Base-by-base conservation (phyloP, 2,113 vertebrate genomes). In the Casuarius casuarius region DNA sequence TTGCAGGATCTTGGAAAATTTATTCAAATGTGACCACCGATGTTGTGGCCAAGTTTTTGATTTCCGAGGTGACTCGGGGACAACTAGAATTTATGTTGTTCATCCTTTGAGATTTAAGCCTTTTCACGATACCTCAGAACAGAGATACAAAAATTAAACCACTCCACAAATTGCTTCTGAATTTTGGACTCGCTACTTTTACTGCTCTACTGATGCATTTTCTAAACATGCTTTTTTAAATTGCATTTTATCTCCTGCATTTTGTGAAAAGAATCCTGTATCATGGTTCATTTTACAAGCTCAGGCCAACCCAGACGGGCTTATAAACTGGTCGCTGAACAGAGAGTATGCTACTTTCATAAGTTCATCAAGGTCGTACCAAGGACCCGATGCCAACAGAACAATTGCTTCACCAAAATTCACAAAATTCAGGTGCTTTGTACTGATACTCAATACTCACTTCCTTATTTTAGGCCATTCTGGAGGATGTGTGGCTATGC, bases 401-500 rank as follows among this genome's bases (percentile, higher is more conserved):
- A 40, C 40, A 89, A 10, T 70, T 21, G 7, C 29, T 49, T 79
- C 42, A 62, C 28, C 17, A 87, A 38, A 62, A 52, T 19, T 38
- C 58, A n/a, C 29, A 28, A 52, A 85, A 65, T 49, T 77, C 42
- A 56, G 66, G 16, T 71, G 29, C 54, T 95, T 79, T 81, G 25
- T 84, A 92, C 52, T 75, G n/a, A 33, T 33, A 44, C 33, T 90
- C 14, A 84, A 3, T 77, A 20, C 28, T 54, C 66, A 28, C 17
- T 95, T 87, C 48, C 46, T 13, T 81, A 25, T 90, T 92, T 46
- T 73, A 99, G 99, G 98, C 90, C 98, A 95, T 84, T 87, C 97
- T 61, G 98, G 98, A 72, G 99, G 99, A 38, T 99, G 99, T 62
- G 99, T 99, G 82, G 98, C 97, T n/a, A 97, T 99, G 94, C 96